These are phyloP conservation scores for Periparus ater DNA, from an alignment of 2,797 vertebrate genomes.

Conservation along the genomic window DNA sequence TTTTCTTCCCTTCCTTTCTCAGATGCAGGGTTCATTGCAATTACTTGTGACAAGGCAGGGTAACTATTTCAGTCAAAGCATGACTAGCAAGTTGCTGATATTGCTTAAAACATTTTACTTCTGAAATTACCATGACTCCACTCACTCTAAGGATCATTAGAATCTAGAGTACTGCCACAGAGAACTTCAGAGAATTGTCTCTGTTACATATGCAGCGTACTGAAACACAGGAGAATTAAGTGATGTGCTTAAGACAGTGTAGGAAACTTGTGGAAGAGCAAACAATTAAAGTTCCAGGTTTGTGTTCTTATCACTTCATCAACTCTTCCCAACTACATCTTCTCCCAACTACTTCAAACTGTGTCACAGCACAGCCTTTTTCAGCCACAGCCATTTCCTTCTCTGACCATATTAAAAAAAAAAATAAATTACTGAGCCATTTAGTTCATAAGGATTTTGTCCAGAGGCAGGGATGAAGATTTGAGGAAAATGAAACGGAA, in stretches of 20 bases:
- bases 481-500: not conserved
- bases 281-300: not conserved
- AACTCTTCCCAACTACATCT: not conserved
- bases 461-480: not conserved
- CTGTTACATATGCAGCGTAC: accelerated
- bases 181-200: not conserved
- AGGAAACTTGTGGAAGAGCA: not conserved
- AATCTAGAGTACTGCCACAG: not conserved
- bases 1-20: not conserved
- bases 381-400: not conserved
- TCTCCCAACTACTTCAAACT: not conserved
- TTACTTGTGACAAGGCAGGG: not conserved
- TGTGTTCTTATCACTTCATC: not conserved
- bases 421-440: not conserved
- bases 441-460: not conserved
- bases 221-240: not conserved
- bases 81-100: not conserved
- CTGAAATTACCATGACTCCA: not conserved
- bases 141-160: not conserved
- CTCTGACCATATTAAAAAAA: not conserved
- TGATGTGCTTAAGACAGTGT: not conserved
- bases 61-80: not conserved
- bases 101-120: not conserved
- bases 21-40: not conserved
- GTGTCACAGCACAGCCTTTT: not conserved